Evolutionary conservation across 2,797 vertebrate genomes (phyloP).

Genomic region (Psittacula echo): DNA sequence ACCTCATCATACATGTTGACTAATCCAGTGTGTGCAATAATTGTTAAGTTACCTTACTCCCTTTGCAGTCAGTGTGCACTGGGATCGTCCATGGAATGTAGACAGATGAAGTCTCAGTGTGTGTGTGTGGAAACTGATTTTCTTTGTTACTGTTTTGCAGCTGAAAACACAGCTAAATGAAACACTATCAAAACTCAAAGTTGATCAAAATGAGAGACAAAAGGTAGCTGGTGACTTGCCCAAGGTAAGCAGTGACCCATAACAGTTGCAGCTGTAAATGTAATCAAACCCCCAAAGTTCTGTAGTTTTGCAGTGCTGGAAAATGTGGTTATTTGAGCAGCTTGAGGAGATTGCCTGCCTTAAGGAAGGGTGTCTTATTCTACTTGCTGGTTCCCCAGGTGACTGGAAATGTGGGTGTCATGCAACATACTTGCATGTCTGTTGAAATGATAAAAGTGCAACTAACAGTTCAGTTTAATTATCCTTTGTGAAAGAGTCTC

Average conservation of each 20-base stretch:
- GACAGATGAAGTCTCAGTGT: not conserved
- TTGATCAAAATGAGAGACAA: conserved; percentile 89
- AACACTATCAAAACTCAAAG: conserved; percentile 89
- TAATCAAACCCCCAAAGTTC: not conserved
- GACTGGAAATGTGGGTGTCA: not conserved
- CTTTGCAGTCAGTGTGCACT: conserved; percentile 31
- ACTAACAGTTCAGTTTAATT: not conserved
- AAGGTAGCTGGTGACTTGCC: conserved; percentile 90
- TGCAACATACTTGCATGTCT: not conserved
- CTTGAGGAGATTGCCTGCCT: not conserved
- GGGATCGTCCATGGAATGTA: conserved; percentile 6
- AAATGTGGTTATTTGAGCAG: accelerated
- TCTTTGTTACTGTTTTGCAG: conserved; percentile 76
- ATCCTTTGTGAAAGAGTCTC: not conserved
- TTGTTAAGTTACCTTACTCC: conserved; percentile 21
- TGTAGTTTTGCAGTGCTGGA: not conserved
- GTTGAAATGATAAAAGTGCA: not conserved
- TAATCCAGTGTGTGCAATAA: conserved; percentile 60
- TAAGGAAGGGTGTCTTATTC: not conserved
- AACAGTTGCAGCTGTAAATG: not conserved
- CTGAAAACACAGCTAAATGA: conserved; percentile 91
- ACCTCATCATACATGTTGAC: conserved; percentile 48
- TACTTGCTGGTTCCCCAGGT: not conserved
- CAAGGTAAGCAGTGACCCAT: conserved; percentile 77
- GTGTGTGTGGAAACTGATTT: not conserved